These are phyloP conservation scores for Anseranas semipalmata DNA, from an alignment of 2,113 vertebrate genomes.

Conservation along the genomic window DNA sequence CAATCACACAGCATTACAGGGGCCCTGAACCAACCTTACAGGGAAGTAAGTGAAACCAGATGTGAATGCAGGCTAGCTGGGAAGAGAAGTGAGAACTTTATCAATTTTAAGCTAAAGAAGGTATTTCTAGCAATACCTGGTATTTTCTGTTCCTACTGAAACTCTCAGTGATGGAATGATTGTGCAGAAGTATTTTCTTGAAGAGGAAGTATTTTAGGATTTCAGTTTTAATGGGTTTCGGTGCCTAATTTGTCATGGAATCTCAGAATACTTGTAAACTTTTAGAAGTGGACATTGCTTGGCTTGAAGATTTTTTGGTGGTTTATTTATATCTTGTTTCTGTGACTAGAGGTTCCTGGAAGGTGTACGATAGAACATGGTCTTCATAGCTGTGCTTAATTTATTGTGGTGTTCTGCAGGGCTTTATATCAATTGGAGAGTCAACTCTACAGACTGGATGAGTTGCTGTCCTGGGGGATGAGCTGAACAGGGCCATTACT, in stretches of 20 bases:
- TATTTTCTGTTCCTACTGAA: not conserved
- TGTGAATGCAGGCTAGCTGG: not conserved
- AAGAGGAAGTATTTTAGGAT: not conserved
- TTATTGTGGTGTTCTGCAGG: not conserved
- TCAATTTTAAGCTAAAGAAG: not conserved
- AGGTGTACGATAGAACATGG: not conserved
- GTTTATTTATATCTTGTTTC: not conserved
- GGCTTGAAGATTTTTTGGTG: not conserved
- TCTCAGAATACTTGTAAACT: not conserved
- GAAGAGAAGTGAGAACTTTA: not conserved
- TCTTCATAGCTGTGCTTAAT: not conserved
- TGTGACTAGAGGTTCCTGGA: not conserved
- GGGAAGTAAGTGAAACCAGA: not conserved
- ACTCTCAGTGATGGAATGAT: not conserved
- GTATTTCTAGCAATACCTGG: not conserved
- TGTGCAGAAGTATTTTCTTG: not conserved
- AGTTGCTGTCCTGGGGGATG: not conserved
- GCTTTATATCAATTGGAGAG: not conserved
- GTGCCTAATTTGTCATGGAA: not conserved
- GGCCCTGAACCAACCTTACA: not conserved
- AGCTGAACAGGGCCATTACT: not conserved
- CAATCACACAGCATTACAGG: not conserved
- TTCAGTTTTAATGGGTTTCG: not conserved
- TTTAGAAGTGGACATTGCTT: not conserved
- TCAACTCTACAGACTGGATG: not conserved